Evolutionary conservation across 2,888 invertebrate species (phyloP).

Genomic region (Tortricodes alternella): DNA sequence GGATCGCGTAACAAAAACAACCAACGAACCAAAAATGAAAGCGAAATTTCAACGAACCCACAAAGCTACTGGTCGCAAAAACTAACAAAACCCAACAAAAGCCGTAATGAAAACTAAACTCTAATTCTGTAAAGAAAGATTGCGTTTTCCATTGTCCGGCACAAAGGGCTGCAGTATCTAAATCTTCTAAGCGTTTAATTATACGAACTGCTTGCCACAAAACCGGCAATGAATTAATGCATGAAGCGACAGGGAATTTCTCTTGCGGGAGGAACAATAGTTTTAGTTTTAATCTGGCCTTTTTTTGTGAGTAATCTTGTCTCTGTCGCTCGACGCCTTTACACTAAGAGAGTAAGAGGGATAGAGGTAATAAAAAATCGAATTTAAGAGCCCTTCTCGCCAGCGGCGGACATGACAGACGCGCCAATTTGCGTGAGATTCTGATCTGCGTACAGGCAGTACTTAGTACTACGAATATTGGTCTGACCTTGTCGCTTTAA

Average conservation of each 20-base stretch:
- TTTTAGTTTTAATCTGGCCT: slow-evolving; percentile 74
- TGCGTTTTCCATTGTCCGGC: slow-evolving; percentile 41
- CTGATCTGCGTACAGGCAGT: slow-evolving; percentile 33
- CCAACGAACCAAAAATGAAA: slow-evolving; percentile 48
- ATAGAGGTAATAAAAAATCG: not conserved
- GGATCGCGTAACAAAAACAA: slow-evolving; percentile 48
- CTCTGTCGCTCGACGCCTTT: not conserved
- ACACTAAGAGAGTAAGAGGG: not conserved
- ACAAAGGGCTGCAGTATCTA: slow-evolving; percentile 51
- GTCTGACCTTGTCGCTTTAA: too few species aligned
- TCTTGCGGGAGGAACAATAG: slow-evolving; percentile 75
- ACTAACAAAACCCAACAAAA: slow-evolving; percentile 34
- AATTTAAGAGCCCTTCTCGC: slow-evolving; percentile 56
- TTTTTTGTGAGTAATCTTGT: slow-evolving; percentile 39
- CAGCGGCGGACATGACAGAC: slow-evolving; percentile 45
- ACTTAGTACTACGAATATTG: not conserved
- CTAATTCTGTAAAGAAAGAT: slow-evolving; percentile 42
- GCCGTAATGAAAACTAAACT: slow-evolving; percentile 44
- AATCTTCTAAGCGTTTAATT: slow-evolving; percentile 69
- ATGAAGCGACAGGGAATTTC: slow-evolving; percentile 72
- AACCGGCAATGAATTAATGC: slow-evolving; percentile 79
- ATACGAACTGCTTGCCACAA: slow-evolving; percentile 62
- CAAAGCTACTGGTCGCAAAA: slow-evolving; percentile 60
- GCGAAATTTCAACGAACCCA: slow-evolving; percentile 61
- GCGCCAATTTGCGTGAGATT: slow-evolving; percentile 61